Percentiles rank a stretch among this genome's conserved stretches.
Conservation (phyloP, 2,113 vertebrate genomes). For the Atractosteus spatula region DNA sequence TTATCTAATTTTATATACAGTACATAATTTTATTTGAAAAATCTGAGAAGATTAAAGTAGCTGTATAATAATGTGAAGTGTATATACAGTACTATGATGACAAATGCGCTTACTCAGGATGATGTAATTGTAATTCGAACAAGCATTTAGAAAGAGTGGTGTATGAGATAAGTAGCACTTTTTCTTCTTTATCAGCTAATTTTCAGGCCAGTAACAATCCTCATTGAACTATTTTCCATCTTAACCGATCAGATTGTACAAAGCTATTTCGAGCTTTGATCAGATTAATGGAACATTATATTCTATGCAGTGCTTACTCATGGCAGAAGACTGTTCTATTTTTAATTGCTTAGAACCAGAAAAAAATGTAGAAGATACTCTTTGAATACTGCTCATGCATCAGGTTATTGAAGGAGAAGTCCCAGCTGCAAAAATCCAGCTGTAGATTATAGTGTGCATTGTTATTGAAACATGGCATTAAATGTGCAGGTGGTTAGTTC, state of each 20-base stretch:
- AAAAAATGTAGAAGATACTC: background rate
- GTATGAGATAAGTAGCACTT: background rate
- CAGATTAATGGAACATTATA: slow-evolving; percentile 7
- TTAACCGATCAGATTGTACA: background rate
- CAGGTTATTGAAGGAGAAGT: too few relatives aligned
- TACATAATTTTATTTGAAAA: too few relatives aligned
- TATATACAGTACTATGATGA: too few relatives aligned
- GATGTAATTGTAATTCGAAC: background rate
- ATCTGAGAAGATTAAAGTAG: too few relatives aligned
- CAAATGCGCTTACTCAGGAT: too few relatives aligned
- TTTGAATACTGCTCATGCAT: too few relatives aligned
- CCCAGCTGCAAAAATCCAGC: too few relatives aligned
- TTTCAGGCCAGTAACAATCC: background rate
- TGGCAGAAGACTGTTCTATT: background rate
- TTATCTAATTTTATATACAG: too few relatives aligned
- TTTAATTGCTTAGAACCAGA: background rate
- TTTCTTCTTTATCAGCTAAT: slow-evolving; percentile 2
- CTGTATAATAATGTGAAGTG: too few relatives aligned
- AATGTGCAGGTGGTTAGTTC: too few relatives aligned
- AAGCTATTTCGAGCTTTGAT: slow-evolving; percentile 7
- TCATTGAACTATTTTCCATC: background rate
- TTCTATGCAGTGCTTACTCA: background rate
- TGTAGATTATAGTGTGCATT: too few relatives aligned
- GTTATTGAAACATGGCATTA: too few relatives aligned
- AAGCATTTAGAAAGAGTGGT: background rate